Base-by-base conservation (phyloP, 2,113 vertebrate genomes). In the Chaetodon trifascialis region DNA sequence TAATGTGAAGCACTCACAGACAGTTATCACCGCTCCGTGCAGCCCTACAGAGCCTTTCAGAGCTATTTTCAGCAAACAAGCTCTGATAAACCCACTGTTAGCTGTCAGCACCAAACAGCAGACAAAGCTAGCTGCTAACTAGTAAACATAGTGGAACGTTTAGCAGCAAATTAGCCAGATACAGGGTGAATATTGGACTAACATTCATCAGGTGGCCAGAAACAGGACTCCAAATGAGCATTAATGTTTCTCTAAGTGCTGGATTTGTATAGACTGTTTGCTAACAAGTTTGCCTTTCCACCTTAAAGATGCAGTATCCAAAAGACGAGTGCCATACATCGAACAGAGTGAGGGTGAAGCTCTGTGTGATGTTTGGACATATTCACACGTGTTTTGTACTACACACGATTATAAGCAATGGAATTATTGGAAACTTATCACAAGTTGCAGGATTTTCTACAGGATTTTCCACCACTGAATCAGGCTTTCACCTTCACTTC, bases 151-250 rank as follows among this genome's bases (percentile, higher is more conserved):
- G 7, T 51, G 11, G 7, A 19, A 60, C 42, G 42, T 34, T 40
- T 40, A 42, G 68, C 62, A 54, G 58, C 23, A 30, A 71, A 64
- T 66, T 68, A 73, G 59, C 14, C 40, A 46, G 6, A 65, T 23
- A 23, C 16, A 34, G 8, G n/a, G 60, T n/a, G 17, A n/a, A 17
- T 58, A 59, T 5, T 46, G 30, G 7, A 55, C 5, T 9, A 19
- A 23, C 30, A 38, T 58, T 36, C 9, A 49, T 30, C 52, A 55
- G 52, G 36, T 44, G 36, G 34, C 60, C 10, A 21, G 36, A 51
- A 54, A 54, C 49, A 70, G 2, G 21, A 59, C 40, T 46, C 21
- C 19, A 58, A 49, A 40, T 52, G 11, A 52, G 30, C 30, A 30
- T 1, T 30, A 30, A 52, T 54, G 49, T 56, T 15, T 14, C 6